Base-by-base conservation (phyloP, 2,797 vertebrate species). In the Pseudomugil gertrudae region DNA sequence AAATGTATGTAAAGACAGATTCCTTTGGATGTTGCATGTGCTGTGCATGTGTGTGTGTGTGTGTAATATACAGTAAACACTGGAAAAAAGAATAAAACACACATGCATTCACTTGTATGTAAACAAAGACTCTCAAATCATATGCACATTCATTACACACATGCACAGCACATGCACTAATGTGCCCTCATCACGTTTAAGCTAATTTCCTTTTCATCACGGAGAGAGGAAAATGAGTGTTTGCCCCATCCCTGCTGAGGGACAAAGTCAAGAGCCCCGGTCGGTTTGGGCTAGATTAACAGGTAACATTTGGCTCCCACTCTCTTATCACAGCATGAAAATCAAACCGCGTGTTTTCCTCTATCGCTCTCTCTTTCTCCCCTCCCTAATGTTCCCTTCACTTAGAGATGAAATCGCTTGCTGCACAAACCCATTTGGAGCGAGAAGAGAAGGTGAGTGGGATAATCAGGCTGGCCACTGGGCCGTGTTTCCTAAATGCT, bases 371-470 rank as follows among this genome's bases (percentile, higher is more conserved):
- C 83, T 84, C 77, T 70, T 80, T 77, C 78, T 86, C 81, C 84
- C 87, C 87, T 85, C 87, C 89, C 89, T 96, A 96, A 97, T 96
- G 96, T 97, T 98, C 96, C 96, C 95, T 97, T 97, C 96, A 97
- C 96, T 98, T 98, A 96, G 96, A 99, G 97, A 99, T 98, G 97
- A 98, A 99, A 99, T 98, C 96, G 95, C 96, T 98, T 95, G 96
- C 96, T 98, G 97, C 96, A 97, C 97, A 98, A 99, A 98, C 95
- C 97, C 96, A 98, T 98, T 99, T 98, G 95, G 94, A 94, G 94
- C 93, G 93, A 95, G 95, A 95, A 95, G 94, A 95, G 96, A 98
- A 98, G 97, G 98, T 98, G 97, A 99, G 96, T 95, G 95, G 95
- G 96, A 98, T 98, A 98, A 99, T 98, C 96, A 98, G 96, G 95